Percentiles rank a stretch among this genome's conserved stretches.
These are phyloP conservation scores for Leucosticte australis DNA, from an alignment of 2,113 vertebrate genomes.

Conservation along the genomic window DNA sequence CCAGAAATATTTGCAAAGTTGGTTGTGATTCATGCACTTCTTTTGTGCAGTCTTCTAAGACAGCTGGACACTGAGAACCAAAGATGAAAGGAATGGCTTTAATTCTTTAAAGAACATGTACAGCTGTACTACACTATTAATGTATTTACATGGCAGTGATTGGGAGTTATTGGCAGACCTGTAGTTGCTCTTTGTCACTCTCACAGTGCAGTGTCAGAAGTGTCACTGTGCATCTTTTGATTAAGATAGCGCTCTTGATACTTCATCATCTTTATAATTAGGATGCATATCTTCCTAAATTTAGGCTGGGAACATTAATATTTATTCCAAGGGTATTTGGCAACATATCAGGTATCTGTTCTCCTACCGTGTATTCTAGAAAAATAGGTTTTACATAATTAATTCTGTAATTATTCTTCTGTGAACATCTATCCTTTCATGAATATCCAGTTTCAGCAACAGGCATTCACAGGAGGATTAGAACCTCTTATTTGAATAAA, in stretches of 20 bases:
- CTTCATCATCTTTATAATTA: neutral
- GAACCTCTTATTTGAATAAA: neutral
- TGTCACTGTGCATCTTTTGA: neutral
- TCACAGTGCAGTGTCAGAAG: neutral
- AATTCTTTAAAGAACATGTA: neutral
- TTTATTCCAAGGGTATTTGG: neutral
- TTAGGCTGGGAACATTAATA: neutral
- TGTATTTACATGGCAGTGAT: neutral
- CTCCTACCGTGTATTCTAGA: neutral
- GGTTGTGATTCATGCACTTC: neutral
- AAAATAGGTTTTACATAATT: neutral
- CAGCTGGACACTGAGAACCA: neutral
- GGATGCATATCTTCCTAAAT: neutral
- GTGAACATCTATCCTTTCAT: neutral
- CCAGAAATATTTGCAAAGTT: neutral
- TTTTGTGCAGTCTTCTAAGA: neutral
- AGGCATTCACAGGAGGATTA: neutral
- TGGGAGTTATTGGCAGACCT: neutral
- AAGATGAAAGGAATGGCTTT: neutral
- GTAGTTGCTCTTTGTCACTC: neutral
- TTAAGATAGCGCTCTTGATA: neutral
- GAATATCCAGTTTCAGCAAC: neutral
- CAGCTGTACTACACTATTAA: neutral
- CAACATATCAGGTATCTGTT: neutral
- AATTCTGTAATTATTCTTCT: neutral